Conservation (phyloP, 2,888 invertebrate species). For the Eupelmus urozonus region DNA sequence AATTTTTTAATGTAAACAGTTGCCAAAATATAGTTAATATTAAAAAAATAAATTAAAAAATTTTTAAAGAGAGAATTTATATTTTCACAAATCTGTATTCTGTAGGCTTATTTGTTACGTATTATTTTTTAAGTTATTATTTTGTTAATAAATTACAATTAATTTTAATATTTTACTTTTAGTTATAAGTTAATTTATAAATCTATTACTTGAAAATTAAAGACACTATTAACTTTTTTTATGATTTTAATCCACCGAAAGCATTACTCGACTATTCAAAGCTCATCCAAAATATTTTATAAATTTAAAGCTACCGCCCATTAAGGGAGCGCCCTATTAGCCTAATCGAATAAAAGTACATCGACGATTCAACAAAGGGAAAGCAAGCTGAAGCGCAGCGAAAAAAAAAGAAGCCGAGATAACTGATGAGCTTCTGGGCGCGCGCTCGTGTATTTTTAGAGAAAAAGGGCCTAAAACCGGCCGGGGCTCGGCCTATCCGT, state of each 20-base stretch:
- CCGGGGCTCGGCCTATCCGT: conserved; percentile 46
- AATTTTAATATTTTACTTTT: not conserved
- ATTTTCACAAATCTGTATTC: too few relatives aligned
- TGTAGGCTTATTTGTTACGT: not conserved
- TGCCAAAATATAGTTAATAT: too few relatives aligned
- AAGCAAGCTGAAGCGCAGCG: not conserved
- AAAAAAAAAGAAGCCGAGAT: conserved; percentile 8
- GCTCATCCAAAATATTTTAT: too few relatives aligned
- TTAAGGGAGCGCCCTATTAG: conserved; percentile 24
- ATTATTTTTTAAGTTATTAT: not conserved
- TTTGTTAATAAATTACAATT: not conserved
- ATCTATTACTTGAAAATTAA: too few relatives aligned
- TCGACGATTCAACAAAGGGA: conserved; percentile 22
- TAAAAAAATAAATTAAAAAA: not conserved
- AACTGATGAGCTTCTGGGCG: conserved; percentile 37
- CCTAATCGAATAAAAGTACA: conserved; percentile 34
- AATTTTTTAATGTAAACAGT: conserved; percentile 13
- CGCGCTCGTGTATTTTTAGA: conserved; percentile 46
- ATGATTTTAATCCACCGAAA: too few relatives aligned
- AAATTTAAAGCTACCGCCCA: not conserved
- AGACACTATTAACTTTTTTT: too few relatives aligned
- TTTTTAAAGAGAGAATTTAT: not conserved
- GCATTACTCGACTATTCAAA: too few relatives aligned
- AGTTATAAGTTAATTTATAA: too few relatives aligned
- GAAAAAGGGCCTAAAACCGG: conserved; percentile 26